Evolutionary conservation across 2,797 vertebrate genomes (phyloP).

Genomic region (Pipistrellus kuhlii): DNA sequence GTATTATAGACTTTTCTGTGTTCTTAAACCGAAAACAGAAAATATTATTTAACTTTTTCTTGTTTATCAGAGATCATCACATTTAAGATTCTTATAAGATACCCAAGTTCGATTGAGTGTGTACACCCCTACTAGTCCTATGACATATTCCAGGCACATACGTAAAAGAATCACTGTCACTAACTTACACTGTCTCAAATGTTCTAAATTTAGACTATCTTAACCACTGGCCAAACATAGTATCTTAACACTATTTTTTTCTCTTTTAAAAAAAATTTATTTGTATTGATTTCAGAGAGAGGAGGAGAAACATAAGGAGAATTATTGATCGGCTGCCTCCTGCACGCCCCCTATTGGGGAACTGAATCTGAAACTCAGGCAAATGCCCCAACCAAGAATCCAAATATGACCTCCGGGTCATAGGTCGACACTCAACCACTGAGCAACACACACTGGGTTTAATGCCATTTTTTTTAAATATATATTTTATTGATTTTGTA

Average conservation of each 20-base stretch:
- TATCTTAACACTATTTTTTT: not conserved
- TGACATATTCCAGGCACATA: not conserved
- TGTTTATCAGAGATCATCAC: not conserved
- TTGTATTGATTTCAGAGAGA: no score
- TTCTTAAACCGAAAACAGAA: slow-evolving; percentile 23
- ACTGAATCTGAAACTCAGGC: no score
- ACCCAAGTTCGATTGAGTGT: not conserved
- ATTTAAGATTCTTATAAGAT: not conserved
- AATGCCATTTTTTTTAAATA: not conserved
- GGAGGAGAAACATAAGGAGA: no score
- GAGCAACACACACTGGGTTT: not conserved
- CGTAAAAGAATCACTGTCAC: not conserved
- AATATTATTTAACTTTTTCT: not conserved
- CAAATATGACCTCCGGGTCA: no score
- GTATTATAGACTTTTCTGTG: not conserved
- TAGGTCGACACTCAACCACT: no score
- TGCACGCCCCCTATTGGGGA: no score
- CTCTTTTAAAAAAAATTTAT: no score
- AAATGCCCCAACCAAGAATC: no score
- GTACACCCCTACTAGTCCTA: not conserved
- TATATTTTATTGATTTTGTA: no score
- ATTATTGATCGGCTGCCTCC: no score
- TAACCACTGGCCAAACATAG: not conserved
- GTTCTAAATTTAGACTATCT: not conserved
- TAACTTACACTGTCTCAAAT: not conserved